Base-by-base conservation (phyloP, 2,113 vertebrate species). In the Fukomys damarensis region DNA sequence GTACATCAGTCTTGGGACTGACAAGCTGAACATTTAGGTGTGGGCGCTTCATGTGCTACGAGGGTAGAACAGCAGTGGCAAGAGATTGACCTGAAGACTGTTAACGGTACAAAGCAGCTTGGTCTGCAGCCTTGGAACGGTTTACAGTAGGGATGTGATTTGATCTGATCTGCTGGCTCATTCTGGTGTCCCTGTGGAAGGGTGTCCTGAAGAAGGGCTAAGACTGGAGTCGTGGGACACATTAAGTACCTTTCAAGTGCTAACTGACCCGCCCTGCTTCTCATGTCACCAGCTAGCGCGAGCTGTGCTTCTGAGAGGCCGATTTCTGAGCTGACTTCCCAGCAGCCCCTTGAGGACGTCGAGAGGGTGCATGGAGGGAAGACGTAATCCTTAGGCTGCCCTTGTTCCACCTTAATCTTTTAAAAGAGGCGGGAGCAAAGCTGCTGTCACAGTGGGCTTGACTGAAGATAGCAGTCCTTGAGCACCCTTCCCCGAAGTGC, bases 401-500 rank as follows among this genome's bases (percentile, higher is more conserved):
- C 76, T 87, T 86, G 26, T 93, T 72, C 83, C 76, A 89, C 52
- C 66, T 74, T 89, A 88, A 95, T 94, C 94, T 95, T 82, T 86
- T 56, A 41, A 74, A 95, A 83, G 95, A 95, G 91, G 43, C 9
- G 4, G 54, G 56, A 95, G 56, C 54, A 94, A 92, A 97, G 93
- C 86, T 68, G 65, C 86, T 20, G 30, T 93, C 77, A 41, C 91
- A 30, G 14, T 59, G 76, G 94, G 68, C 80, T 97, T 91, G 35
- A 61, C 83, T 89, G 58, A 84, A 96, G 89, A 79, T 84, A 52
- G 66, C 86, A 90, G 92, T 87, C 93, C 92, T 95, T 95, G 89
- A 96, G 84, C 63, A 79, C n/a, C 89, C 93, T 96, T 94, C 77
- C 63, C 59, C 43, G 58, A 65, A 95, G 96, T 94, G 92, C 85